Conservation (phyloP, 2,113 vertebrate species). For the Arvicanthis niloticus region DNA sequence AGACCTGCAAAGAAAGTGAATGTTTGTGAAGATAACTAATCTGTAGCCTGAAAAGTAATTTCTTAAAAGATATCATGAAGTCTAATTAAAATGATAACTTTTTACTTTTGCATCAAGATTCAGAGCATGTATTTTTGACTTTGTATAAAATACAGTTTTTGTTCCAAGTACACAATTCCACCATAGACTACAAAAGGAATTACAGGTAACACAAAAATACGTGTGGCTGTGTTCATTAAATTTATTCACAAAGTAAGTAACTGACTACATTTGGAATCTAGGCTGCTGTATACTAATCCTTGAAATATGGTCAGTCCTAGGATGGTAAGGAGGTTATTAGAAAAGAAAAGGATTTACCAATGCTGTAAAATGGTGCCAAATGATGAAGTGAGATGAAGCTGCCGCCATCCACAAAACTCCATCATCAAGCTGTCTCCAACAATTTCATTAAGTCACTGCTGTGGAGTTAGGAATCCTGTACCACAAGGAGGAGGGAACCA, state of each 20-base stretch:
- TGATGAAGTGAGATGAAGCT: background rate
- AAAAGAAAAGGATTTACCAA: background rate
- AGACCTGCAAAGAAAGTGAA: background rate
- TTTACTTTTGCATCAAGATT: background rate
- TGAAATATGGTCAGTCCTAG: background rate
- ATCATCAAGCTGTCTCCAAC: background rate
- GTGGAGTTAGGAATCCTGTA: background rate
- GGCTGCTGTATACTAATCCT: background rate
- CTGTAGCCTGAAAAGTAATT: background rate
- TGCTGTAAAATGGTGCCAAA: background rate
- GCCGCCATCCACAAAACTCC: background rate
- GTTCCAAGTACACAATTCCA: background rate
- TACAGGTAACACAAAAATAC: background rate
- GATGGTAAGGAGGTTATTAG: background rate
- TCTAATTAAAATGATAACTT: background rate
- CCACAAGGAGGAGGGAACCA: background rate
- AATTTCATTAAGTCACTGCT: background rate
- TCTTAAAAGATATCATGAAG: background rate
- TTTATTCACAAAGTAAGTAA: background rate
- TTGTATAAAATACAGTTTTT: background rate
- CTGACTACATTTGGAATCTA: background rate
- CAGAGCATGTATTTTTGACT: background rate
- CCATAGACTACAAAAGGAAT: background rate
- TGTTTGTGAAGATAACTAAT: background rate
- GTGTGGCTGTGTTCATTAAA: background rate